Evolutionary conservation across 2,113 vertebrate genomes (phyloP).

Genomic region (Sinocyclocheilus anshuiensis): DNA sequence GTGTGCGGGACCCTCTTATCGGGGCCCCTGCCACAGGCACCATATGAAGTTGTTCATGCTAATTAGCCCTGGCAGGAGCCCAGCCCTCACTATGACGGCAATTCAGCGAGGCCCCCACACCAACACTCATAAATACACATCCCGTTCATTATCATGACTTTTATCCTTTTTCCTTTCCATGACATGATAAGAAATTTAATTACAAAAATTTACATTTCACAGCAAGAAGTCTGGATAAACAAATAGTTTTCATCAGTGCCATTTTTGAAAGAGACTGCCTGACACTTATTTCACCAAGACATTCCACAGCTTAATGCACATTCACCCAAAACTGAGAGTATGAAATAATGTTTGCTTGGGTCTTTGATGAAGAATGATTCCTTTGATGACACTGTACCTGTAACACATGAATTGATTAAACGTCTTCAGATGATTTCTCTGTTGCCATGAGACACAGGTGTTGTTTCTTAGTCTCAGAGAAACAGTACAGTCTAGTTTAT

Average conservation of each 20-base stretch:
- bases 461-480: conserved; percentile 24
- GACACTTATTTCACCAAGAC: neutral
- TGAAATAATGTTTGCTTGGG: neutral
- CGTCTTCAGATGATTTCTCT: neutral
- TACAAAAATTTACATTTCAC: conserved; percentile 11
- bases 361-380: neutral
- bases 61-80: conserved; percentile 92
- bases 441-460: conserved; percentile 4
- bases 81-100: conserved; percentile 42
- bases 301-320: neutral
- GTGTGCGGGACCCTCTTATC: conserved; percentile 85
- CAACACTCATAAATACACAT: conserved; percentile 28
- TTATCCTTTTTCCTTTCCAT: conserved; percentile 23
- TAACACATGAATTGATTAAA: neutral
- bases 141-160: conserved; percentile 23
- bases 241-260: neutral
- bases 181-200: conserved; percentile 32
- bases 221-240: conserved; percentile 12
- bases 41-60: conserved; percentile 97
- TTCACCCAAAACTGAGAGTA: neutral
- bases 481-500: conserved; percentile 35
- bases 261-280: neutral
- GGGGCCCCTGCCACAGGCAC: conserved; percentile 83
- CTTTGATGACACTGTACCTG: neutral
- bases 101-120: conserved; percentile 37